Evolutionary conservation across 2,888 invertebrate species (phyloP), one percentile per base, ranked within the genome.

Genomic region (Brachypterus glaber): DNA sequence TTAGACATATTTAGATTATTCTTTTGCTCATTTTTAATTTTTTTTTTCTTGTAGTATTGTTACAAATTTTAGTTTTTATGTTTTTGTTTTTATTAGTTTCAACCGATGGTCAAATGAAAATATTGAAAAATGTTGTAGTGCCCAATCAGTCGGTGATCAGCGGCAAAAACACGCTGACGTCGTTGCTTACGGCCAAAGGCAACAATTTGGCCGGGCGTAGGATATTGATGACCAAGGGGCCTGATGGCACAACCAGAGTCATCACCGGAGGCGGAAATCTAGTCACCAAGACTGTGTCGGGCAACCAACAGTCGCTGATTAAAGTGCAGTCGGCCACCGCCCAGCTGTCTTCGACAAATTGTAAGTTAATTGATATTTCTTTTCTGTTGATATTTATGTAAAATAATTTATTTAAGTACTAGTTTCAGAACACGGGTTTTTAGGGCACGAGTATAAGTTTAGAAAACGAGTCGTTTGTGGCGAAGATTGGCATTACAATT

Each of bases 191-290:
- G 8, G 68, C 70, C 15, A 66, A 64, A 64, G 74, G 76, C 17
- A 78, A 76, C 49, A 81, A 80, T 62, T 72, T 80, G 16, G 72
- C 80, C 29, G 79, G 77, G 33, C 67, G 79, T 54, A 68, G 77
- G 55, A 82, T 83, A 47, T 77, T 80, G 45, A 82, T 83, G 82
- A 80, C 82, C 0, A 83, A 83, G 66, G 77, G 79, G 17, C 71
- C 77, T 2, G 79, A 80, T 59, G 78, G 80, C 37, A 73, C 77
- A 14, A 75, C 78, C 14, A 65, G 77, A 52, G 74, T 81, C 33
- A 72, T 80, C 43, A 68, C 77, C 3, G 71, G 70, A 4, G 68
- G 67, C n/a, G 68, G 76, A 52, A 59, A 66, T 49, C 71, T 74
- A 45, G 58, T 79, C 30, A 70, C 73, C 1, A 75, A 76, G 57